phyloP scores from a whole-genome alignment of 2,888 invertebrate species.

The Sinohyriopsis cumingii region DNA sequence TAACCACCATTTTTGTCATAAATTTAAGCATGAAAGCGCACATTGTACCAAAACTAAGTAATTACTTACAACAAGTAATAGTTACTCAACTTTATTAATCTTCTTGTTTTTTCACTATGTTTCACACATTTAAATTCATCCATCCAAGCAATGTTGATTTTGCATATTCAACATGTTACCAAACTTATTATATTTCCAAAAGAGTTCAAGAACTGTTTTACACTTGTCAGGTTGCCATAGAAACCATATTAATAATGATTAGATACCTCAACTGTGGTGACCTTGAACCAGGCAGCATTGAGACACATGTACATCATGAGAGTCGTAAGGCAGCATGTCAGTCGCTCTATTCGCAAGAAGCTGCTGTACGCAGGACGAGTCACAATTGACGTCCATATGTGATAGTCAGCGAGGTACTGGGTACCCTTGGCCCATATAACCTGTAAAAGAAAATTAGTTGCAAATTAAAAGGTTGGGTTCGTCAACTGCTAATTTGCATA shows the following conservation, averaged over 20 bases:
- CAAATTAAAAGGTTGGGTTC: neutral
- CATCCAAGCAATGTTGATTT: too few relatives aligned
- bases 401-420: conserved; percentile 69
- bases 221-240: neutral
- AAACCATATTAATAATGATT: neutral
- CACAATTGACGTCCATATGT: conserved; percentile 67
- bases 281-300: conserved; percentile 62
- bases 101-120: too few relatives aligned
- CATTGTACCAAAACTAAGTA: too few relatives aligned
- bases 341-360: conserved; percentile 67
- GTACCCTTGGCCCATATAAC: conserved; percentile 65
- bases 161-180: too few relatives aligned
- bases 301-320: conserved; percentile 67
- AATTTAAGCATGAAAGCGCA: too few relatives aligned
- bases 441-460: conserved; percentile 38
- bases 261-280: conserved; percentile 44
- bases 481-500: neutral
- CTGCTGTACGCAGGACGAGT: conserved; percentile 67
- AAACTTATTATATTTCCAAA: too few relatives aligned
- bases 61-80: too few relatives aligned
- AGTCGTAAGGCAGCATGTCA: conserved; percentile 64
- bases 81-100: too few relatives aligned
- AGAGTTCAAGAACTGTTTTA: too few relatives aligned
- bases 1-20: too few relatives aligned
- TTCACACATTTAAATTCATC: too few relatives aligned